Base-by-base conservation (phyloP, 2,113 vertebrate genomes). In the Hippocampus barbouri region DNA sequence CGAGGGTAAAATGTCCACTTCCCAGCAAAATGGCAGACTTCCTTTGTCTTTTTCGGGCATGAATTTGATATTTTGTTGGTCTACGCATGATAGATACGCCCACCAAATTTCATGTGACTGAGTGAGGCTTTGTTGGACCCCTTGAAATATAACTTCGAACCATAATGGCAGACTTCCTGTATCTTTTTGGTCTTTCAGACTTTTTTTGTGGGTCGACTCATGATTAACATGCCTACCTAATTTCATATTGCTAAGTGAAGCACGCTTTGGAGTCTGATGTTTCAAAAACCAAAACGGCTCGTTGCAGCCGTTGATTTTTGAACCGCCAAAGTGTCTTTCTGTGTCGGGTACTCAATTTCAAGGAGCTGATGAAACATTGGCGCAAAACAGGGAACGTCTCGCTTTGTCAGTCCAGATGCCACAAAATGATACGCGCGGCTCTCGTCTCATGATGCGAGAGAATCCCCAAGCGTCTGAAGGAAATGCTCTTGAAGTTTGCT, bases 351-450 rank as follows among this genome's bases (percentile, higher is more conserved):
- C 9, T 57, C 40, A 59, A 70, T 79, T 68, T 68, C 56, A 69
- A 73, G 25, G 34, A 49, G 21, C 25, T 49, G 53, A 69, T 79
- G 16, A 77, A 70, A 69, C 66, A 68, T 2, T 63, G 49, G 79
- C 62, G 66, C 12, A 38, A 73, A 9, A 40, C 23, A 53, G 79
- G 25, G 62, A 79, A 40, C 71, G 43, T 59, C 5, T 43, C 27
- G 77, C 45, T 75, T 76, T 30, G 70, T 69, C 8, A 0, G 34
- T 18, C 53, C 57, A 69, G 1, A 66, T 43, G 69, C 68, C 62
- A 61, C 65, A 20, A 69, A n/a, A 70, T 18, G 59, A 80, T 77
- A 72, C 73, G 66, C 77, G 65, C 4, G 12, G 9, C 30, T 47
- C 23, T 76, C 51, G n/a, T 82, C 69, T 49, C 25, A 40, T 4